Conservation (phyloP, 2,888 invertebrate genomes). For the Ennomos fuscantarius region DNA sequence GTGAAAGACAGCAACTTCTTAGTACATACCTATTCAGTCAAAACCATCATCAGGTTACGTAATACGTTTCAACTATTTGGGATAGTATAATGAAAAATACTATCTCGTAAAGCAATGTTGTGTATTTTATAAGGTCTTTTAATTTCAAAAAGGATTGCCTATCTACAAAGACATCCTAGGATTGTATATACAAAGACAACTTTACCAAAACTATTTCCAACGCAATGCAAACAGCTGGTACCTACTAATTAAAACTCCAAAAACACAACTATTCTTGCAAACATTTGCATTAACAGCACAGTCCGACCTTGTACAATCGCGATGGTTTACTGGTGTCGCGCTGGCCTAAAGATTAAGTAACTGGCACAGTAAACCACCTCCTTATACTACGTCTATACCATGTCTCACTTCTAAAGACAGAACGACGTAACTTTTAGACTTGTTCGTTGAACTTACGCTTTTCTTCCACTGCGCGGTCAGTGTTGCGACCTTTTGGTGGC, state of each 20-base stretch:
- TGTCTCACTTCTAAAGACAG: neutral
- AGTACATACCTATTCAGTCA: too few species aligned
- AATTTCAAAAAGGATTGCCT: too few species aligned
- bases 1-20: too few species aligned
- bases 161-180: too few species aligned
- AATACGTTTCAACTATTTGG: too few species aligned
- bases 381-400: conserved; percentile 2
- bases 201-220: conserved; percentile 5
- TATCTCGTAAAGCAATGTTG: too few species aligned
- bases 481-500: conserved; percentile 39
- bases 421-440: conserved; percentile 7
- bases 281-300: conserved; percentile 16
- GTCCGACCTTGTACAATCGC: conserved; percentile 27
- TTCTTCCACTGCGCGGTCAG: neutral
- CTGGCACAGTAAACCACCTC: conserved; percentile 17
- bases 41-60: too few species aligned
- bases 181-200: neutral
- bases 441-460: conserved; percentile 5
- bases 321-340: conserved; percentile 20
- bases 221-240: conserved; percentile 5
- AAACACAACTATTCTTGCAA: conserved; percentile 10
- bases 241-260: conserved; percentile 12
- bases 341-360: conserved; percentile 26
- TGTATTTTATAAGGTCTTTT: too few species aligned
- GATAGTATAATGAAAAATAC: too few species aligned